phyloP scores from a whole-genome alignment of 2,113 vertebrate species.

The Heptranchias perlo region DNA sequence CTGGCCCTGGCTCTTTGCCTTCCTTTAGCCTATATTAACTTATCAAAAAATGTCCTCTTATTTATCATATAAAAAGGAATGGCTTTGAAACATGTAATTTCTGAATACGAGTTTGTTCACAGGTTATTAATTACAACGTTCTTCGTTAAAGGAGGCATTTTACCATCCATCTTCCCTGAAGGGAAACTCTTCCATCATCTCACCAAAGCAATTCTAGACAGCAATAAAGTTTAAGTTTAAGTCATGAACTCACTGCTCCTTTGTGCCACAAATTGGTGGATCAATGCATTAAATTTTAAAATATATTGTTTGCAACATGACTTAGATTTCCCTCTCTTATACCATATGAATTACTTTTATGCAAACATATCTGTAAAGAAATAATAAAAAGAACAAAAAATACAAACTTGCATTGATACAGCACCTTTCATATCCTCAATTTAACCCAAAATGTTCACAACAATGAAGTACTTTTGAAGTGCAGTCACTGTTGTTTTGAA shows the following conservation, averaged over 20 bases:
- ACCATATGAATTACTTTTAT: too few relatives aligned
- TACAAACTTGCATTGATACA: neutral
- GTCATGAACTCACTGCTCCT: neutral
- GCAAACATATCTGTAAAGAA: too few relatives aligned
- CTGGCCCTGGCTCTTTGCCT: neutral
- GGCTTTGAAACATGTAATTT: neutral
- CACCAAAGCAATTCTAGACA: too few relatives aligned
- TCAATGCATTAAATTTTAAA: neutral
- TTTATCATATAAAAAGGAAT: neutral
- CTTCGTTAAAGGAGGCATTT: too few relatives aligned
- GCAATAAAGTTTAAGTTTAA: neutral
- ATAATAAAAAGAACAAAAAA: too few relatives aligned
- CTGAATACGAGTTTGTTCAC: neutral
- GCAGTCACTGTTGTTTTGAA: neutral
- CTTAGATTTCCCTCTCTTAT: neutral
- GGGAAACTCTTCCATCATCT: too few relatives aligned
- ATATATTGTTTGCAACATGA: too few relatives aligned
- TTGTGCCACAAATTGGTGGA: neutral
- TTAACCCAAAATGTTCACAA: neutral
- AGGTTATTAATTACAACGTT: neutral
- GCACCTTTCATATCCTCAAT: neutral
- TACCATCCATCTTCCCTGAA: too few relatives aligned
- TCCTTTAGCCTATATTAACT: neutral
- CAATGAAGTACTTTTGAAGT: neutral
- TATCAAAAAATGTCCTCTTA: neutral